Evolutionary conservation across 2,113 vertebrate species (phyloP).

Genomic region (Psophia crepitans): DNA sequence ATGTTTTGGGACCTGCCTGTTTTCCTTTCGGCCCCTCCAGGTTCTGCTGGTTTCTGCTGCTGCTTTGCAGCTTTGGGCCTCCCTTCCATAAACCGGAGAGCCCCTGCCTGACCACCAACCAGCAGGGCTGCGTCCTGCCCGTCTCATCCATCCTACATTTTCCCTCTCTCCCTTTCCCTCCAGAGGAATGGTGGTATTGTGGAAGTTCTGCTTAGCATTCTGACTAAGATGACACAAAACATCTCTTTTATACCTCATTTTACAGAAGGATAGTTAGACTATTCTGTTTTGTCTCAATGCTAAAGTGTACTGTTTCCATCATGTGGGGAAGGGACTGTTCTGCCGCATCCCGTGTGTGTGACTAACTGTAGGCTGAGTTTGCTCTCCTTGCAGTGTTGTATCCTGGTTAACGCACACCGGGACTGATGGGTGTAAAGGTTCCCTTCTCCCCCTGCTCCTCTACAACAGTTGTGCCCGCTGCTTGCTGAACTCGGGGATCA

Average conservation of each 20-base stretch:
- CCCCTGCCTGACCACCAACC: neutral
- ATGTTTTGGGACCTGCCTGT: neutral
- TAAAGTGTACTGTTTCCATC: neutral
- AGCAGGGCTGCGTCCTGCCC: fast-evolving
- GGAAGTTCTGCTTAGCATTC: neutral
- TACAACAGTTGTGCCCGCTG: neutral
- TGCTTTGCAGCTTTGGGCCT: neutral
- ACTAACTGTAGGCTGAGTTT: neutral
- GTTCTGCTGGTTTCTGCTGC: neutral
- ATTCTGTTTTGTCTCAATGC: neutral
- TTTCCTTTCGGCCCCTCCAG: neutral
- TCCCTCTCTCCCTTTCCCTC: neutral
- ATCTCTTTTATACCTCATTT: neutral
- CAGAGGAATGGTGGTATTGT: neutral
- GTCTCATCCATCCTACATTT: fast-evolving
- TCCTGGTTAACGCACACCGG: neutral
- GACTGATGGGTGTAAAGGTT: neutral
- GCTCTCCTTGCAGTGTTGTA: neutral
- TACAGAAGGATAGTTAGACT: neutral
- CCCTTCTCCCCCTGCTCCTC: neutral
- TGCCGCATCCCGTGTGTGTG: fast-evolving
- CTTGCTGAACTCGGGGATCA: neutral
- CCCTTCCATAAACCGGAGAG: neutral
- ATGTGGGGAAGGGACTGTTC: neutral
- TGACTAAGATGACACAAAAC: neutral